Evolutionary conservation across 1,140 invertebrate genomes (phyloP), one percentile per base, ranked within the genome.

Genomic region (Drosophila pachea): DNA sequence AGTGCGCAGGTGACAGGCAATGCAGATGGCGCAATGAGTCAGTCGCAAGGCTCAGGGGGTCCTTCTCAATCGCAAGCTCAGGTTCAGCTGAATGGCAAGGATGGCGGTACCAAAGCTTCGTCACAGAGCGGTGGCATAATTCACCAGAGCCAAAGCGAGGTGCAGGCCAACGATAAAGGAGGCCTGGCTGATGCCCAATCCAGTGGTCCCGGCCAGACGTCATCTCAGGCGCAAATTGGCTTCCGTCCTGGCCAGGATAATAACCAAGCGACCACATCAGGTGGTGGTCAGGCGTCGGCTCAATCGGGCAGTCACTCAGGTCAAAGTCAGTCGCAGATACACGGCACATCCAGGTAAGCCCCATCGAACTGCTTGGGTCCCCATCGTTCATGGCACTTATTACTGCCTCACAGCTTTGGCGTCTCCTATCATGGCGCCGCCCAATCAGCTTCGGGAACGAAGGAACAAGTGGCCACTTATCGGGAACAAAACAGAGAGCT

Each of bases 181-280:
- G 95, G 95, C 4, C 92, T 95, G 90, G 94, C 95, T 5, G 94
- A 96, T 89, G 94, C 95, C 1, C 95, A 96, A 91, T 94, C 95
- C 2, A 94, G 93, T 71, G 95, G 95, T 2, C 94, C 94, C 12
- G 95, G 95, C 4, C 94, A 93, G 73, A 96, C 95, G 0, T 95
- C 94, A 2, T 95, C 94, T 35, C 95, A 96, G 90, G 95, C 95
- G 11, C 95, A 96, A 90, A 95, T 96, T 43, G 95, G 95, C 4
- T 96, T 96, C 78, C 93, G 93, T 50, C 95, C 95, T 0, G 91
- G 92, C 86, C 90, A 93, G 88, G 89, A 92, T 76, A 91, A 54
- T 91, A 69, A 53, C 6, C 42, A 52, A 67, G 87, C 58, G 72
- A 90, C 72, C 6, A 89, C 89, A 32, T 92, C 93, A 36, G 95